Evolutionary conservation across 64 coral and sea anemone genomes (phyloP).

Genomic region (Astreopora myriophthalma): DNA sequence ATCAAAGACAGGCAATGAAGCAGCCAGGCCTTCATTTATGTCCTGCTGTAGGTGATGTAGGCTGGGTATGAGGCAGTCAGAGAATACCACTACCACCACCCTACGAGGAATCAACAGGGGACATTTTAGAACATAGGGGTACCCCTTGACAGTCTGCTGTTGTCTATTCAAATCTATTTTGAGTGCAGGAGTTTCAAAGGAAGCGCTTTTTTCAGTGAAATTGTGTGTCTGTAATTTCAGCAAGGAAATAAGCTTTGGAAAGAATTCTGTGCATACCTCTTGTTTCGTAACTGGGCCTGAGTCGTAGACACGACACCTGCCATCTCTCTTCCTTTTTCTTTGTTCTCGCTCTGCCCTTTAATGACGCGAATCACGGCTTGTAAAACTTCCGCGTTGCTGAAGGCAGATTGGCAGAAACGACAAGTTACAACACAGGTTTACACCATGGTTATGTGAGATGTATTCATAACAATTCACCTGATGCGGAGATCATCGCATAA

Average conservation of each 20-base stretch:
- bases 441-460: no score
- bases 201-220: no score
- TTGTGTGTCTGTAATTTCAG: no score
- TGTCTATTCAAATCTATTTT: no score
- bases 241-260: no score
- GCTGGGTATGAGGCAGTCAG: not conserved
- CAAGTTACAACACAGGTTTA: not conserved
- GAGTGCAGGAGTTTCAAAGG: no score
- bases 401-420: not conserved
- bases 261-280: not conserved
- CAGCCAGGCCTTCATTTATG: not conserved
- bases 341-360: not conserved
- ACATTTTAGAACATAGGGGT: no score
- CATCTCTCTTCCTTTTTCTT: not conserved
- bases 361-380: not conserved
- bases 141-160: no score
- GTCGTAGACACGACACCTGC: not conserved
- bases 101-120: not conserved
- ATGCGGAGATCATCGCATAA: not conserved
- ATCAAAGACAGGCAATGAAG: not conserved
- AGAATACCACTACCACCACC: slow-evolving; percentile 2
- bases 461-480: not conserved
- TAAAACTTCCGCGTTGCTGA: not conserved
- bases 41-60: not conserved
- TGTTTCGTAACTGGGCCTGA: not conserved